Evolutionary conservation across 2,888 invertebrate species (phyloP).

Genomic region (Lordiphosa fenestrarum): DNA sequence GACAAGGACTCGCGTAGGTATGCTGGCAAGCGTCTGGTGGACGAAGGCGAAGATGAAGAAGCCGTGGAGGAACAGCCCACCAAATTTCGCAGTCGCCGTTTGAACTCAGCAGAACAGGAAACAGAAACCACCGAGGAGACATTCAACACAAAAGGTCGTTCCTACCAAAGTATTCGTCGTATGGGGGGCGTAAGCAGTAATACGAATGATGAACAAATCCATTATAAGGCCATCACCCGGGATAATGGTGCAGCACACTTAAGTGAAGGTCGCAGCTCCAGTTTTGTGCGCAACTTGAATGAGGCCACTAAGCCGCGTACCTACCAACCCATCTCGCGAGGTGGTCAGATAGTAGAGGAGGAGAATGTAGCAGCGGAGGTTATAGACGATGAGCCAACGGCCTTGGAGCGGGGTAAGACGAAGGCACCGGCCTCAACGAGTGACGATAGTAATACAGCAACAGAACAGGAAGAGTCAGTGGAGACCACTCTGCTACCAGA

Average conservation of each 20-base stretch:
- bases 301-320: slow-evolving; percentile 7
- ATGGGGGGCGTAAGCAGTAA: background rate
- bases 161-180: slow-evolving; percentile 38
- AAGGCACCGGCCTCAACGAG: slow-evolving; percentile 30
- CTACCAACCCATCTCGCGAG: slow-evolving; percentile 47
- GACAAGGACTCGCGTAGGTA: slow-evolving; percentile 56
- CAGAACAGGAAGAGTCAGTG: slow-evolving; percentile 42
- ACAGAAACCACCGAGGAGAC: slow-evolving; percentile 17
- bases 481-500: background rate
- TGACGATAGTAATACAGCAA: slow-evolving; percentile 46
- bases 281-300: slow-evolving; percentile 47
- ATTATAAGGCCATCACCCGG: slow-evolving; percentile 57
- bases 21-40: slow-evolving; percentile 63
- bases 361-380: slow-evolving; percentile 55
- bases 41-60: slow-evolving; percentile 16
- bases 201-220: slow-evolving; percentile 42
- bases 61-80: slow-evolving; percentile 5
- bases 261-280: slow-evolving; percentile 44
- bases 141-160: slow-evolving; percentile 9
- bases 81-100: slow-evolving; percentile 41
- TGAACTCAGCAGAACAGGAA: slow-evolving; percentile 40
- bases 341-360: slow-evolving; percentile 47
- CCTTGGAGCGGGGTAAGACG: slow-evolving; percentile 28
- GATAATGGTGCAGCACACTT: slow-evolving; percentile 45
- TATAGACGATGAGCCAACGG: slow-evolving; percentile 40